Evolutionary conservation across 2,888 invertebrate genomes (phyloP), one percentile per base, ranked within the genome.

Genomic region (Perizoma affinitatum): DNA sequence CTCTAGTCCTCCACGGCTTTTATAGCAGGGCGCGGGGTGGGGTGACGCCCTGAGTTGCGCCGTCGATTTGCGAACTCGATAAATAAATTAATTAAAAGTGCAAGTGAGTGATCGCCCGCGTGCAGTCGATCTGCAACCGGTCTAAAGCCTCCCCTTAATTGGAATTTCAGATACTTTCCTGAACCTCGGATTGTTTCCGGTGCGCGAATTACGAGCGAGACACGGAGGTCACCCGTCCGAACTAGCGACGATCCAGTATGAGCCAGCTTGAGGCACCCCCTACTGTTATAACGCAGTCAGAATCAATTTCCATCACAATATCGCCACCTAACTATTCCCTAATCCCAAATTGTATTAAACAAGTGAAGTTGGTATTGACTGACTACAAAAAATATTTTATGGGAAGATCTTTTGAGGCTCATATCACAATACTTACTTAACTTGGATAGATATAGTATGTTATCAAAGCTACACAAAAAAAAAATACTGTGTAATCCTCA

Each of bases 51-150:
- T 88, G 91, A 88, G 87, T 90, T 89, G 91, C 91, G 89, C 90
- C 88, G 91, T 91, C 89, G 90, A 88, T 86, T 83, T 87, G 87
- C 89, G 90, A 85, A 89, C 87, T 85, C 91, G 84, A 92, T 92
- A 92, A 92, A 92, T 93, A 91, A 92, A 93, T 92, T 92, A 92
- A 93, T 93, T 93, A 92, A 91, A 92, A 92, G 92, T 92, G 91
- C 91, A 91, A 92, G 92, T 92, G 90, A 92, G 88, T 87, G 92
- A 92, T 91, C 88, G 88, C 58, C 74, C 78, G 83, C 85, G 83
- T 88, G 88, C 87, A 87, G 74, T 74, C 80, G 74, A 82, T 88
- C 87, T 85, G 84, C 80, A 83, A 82, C 79, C 83, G 79, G 72
- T 78, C 73, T 83, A 82, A 84, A 83, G 84, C 84, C 84, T 87